Conservation (phyloP, 2,113 vertebrate species). For the Spea bombifrons region DNA sequence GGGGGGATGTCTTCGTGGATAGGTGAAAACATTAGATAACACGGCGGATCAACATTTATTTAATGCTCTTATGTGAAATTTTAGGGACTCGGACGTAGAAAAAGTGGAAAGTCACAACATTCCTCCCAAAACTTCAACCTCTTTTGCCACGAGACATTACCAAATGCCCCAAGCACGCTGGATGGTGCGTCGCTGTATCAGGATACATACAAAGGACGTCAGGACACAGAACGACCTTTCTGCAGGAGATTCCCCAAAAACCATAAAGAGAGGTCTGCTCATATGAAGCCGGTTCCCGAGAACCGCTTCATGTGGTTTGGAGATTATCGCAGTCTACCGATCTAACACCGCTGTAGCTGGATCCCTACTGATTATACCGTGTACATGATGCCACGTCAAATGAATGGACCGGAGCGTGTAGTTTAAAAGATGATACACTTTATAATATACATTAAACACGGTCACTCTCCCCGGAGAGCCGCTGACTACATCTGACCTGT, state of each 20-base stretch:
- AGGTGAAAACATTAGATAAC: no score
- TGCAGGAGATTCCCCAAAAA: slow-evolving; percentile 21
- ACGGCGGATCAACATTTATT: no score
- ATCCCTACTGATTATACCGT: no score
- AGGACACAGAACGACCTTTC: slow-evolving; percentile 4
- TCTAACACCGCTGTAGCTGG: no score
- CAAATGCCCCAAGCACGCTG: background rate
- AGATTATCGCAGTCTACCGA: background rate
- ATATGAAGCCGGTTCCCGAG: background rate
- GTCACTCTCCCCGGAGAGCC: no score
- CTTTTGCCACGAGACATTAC: background rate
- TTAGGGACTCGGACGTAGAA: slow-evolving; percentile 24
- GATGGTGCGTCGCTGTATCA: slow-evolving; percentile 8
- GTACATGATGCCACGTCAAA: no score
- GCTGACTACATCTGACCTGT: no score
- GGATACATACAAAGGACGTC: background rate
- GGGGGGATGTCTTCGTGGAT: no score
- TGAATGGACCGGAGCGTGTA: no score
- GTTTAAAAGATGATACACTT: no score
- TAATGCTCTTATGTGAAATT: no score
- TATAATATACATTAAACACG: no score
- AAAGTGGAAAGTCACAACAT: slow-evolving; percentile 10
- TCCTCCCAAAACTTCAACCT: background rate
- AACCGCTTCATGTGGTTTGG: slow-evolving; percentile 34
- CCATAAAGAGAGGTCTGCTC: background rate